Evolutionary conservation across 64 coral and sea anemone genomes (phyloP).

Genomic region (Catalaphyllia jardinei): DNA sequence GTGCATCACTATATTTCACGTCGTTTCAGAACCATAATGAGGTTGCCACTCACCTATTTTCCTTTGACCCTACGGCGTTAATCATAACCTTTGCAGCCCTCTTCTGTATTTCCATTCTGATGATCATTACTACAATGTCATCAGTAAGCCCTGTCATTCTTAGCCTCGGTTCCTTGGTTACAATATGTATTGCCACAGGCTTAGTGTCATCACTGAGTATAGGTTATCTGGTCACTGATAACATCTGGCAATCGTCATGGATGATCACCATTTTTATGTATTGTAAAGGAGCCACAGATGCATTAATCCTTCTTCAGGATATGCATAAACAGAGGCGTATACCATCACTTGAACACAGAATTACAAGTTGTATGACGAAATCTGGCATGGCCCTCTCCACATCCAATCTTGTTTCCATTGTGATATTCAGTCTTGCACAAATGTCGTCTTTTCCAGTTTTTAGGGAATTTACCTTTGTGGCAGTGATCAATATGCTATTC

Average conservation of each 20-base stretch:
- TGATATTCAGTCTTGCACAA: constrained; percentile 42
- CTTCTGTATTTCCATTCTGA: constrained; percentile 10
- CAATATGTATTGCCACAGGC: constrained; percentile 21
- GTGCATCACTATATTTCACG: constrained; percentile 41
- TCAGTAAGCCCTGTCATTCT: constrained; percentile 12
- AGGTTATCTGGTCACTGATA: constrained; percentile 25
- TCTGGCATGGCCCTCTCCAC: constrained; percentile 59
- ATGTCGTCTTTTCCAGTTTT: constrained; percentile 54
- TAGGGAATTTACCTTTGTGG: constrained; percentile 31
- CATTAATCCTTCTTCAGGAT: constrained; percentile 43
- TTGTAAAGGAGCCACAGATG: constrained; percentile 54
- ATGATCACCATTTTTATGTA: constrained; percentile 41
- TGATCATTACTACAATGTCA: neutral
- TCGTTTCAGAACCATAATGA: constrained; percentile 5
- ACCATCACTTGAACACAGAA: constrained; percentile 36
- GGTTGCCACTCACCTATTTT: constrained; percentile 16
- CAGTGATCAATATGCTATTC: constrained; percentile 24
- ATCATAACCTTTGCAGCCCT: constrained; percentile 10
- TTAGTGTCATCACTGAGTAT: constrained; percentile 9
- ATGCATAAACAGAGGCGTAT: constrained; percentile 39
- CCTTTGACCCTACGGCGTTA: neutral
- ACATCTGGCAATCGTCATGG: constrained; percentile 46
- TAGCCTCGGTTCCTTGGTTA: neutral
- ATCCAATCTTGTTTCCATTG: constrained; percentile 42
- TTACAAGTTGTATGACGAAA: constrained; percentile 53